Base-by-base conservation (phyloP, 2,113 vertebrate genomes). In the Hippoglossus stenolepis region DNA sequence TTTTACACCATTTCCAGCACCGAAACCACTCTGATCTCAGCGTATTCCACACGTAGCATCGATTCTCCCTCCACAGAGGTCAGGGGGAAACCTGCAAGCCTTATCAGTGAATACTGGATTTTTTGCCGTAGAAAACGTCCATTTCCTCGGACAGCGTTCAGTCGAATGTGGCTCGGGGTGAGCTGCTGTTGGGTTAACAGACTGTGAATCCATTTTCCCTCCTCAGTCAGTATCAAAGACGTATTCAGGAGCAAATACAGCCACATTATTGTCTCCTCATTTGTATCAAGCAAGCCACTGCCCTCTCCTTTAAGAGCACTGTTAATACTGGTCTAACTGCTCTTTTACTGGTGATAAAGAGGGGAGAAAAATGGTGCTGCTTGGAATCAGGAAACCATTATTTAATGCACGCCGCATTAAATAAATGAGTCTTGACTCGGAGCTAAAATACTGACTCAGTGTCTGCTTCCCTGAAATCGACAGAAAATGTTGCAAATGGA, bases 371-470 rank as follows among this genome's bases (percentile, higher is more conserved):
- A 45, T 26, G 35, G 45, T 47, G 45, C 45, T 24, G 53, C 2
- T 4, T 31, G 7, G 24, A 68, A 47, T 49, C 8, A 67, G 24
- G 12, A n/a, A 62, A 28, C 12, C 35, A 23, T 67, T 58, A 63
- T 68, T 69, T 64, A 58, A 24, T 31, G 21, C 26, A 20, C 18
- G 40, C 28, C 70, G 24, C 53, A 53, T 69, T 64, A 73, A 73
- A 73, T 63, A 77, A 77, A 73, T 73, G 11, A 65, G 64, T 56
- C 24, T 54, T 35, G 2, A 61, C 58, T 65, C 45, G 14, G 24
- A 23, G 65, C 64, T 47, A 24, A 70, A 70, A 57, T 17, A 70
- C 65, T 62, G 66, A 79, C 53, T 65, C 71, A 66, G 61, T 60
- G 11, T 69, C 23, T 79, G 75, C 70, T 38, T 61, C 57, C 1